Evolutionary conservation across 2,797 vertebrate genomes (phyloP).

Genomic region (Sebastes glaucus): DNA sequence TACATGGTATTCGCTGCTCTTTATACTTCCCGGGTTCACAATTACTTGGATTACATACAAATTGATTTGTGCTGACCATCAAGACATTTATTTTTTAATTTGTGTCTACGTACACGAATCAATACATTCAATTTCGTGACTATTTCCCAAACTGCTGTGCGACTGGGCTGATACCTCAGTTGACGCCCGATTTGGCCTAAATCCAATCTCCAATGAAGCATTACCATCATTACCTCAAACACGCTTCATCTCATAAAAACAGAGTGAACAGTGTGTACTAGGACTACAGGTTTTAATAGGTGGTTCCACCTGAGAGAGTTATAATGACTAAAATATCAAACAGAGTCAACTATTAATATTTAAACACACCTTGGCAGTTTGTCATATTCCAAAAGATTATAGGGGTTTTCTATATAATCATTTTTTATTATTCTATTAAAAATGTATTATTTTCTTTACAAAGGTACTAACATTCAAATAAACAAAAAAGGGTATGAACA

Average conservation of each 20-base stretch:
- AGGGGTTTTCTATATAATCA: neutral
- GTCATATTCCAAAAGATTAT: neutral
- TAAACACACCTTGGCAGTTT: neutral
- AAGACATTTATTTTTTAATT: no score
- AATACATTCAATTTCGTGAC: no score
- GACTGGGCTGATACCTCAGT: no score
- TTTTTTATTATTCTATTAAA: neutral
- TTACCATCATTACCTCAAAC: neutral
- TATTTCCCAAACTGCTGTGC: no score
- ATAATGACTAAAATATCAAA: neutral
- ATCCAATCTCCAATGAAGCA: neutral
- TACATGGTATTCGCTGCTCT: rapidly evolving
- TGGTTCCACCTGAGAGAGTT: neutral
- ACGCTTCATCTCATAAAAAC: neutral
- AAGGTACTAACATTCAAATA: neutral
- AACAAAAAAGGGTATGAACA: neutral
- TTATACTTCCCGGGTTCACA: no score
- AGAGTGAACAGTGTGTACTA: neutral
- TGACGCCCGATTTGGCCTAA: neutral
- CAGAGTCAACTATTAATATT: neutral
- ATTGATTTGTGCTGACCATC: no score
- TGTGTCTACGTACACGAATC: no score
- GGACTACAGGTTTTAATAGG: neutral
- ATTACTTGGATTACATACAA: no score
- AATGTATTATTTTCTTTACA: neutral